A percentile compares a stretch with the other conserved stretches of the same genome.
Evolutionary conservation across 2,113 vertebrate species (phyloP).

Genomic region (Saccopteryx leptura): DNA sequence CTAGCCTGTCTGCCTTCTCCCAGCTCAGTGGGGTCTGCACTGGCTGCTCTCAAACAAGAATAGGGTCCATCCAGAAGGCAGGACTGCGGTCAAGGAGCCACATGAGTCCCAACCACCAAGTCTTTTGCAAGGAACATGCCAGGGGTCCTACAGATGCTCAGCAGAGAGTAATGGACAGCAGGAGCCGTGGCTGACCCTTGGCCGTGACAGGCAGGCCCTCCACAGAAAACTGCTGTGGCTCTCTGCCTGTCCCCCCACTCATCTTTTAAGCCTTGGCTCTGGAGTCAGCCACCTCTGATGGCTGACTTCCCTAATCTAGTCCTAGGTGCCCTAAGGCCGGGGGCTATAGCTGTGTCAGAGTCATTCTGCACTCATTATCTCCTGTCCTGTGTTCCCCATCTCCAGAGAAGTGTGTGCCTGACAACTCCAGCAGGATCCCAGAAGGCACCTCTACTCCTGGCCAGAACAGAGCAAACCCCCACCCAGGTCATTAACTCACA

Average conservation of each 20-base stretch:
- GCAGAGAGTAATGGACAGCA: too few relatives aligned
- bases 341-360: neutral
- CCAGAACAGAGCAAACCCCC: too few relatives aligned
- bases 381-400: fast-evolving
- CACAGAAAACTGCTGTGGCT: fast-evolving
- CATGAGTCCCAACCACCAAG: fast-evolving
- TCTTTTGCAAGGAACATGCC: neutral
- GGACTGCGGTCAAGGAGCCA: too few relatives aligned
- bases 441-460: neutral
- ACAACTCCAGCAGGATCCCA: neutral
- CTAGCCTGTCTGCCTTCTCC: neutral
- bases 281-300: neutral
- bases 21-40: neutral
- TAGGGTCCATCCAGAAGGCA: too few relatives aligned
- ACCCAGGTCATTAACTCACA: fast-evolving
- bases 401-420: neutral
- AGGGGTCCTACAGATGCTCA: fast-evolving
- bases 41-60: neutral
- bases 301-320: neutral
- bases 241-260: neutral
- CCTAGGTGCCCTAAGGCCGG: fast-evolving
- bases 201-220: fast-evolving
- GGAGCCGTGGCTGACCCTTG: fast-evolving
- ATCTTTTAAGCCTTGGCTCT: fast-evolving
- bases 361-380: fast-evolving